Conservation (phyloP, 2,797 vertebrate species). For the Helicolenus hilgendorfi region DNA sequence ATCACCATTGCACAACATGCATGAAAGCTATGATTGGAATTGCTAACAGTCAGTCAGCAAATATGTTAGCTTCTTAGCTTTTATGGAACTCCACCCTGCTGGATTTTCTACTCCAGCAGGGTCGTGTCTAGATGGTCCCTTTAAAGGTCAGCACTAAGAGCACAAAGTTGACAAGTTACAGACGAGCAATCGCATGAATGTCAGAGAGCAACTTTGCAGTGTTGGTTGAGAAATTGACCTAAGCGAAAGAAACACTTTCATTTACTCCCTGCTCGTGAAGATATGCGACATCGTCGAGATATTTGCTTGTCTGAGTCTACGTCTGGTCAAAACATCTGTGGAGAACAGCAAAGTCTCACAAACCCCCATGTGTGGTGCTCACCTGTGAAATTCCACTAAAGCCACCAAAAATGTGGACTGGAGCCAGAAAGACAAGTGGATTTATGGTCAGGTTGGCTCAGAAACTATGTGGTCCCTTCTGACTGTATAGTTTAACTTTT, state of each 20-base stretch:
- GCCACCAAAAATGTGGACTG: conserved; percentile 56
- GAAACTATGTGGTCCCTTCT: background rate
- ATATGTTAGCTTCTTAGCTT: too few relatives aligned
- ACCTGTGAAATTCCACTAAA: conserved; percentile 80
- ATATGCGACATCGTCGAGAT: conserved; percentile 37
- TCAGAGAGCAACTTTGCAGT: conserved; percentile 26
- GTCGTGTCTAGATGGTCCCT: too few relatives aligned
- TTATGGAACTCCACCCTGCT: too few relatives aligned
- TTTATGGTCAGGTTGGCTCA: conserved; percentile 26
- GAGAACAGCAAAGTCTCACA: conserved; percentile 45
- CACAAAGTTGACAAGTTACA: background rate
- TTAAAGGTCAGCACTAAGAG: background rate
- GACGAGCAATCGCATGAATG: background rate
- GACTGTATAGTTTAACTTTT: background rate
- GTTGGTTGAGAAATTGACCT: conserved; percentile 31
- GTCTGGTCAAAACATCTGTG: conserved; percentile 67
- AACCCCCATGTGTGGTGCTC: conserved; percentile 60
- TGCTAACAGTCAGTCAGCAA: too few relatives aligned
- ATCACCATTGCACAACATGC: background rate
- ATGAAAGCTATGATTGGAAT: background rate
- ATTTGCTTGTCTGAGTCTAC: conserved; percentile 40
- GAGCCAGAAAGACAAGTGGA: conserved; percentile 63
- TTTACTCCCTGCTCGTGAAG: conserved; percentile 1
- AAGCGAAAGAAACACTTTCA: conserved; percentile 36
- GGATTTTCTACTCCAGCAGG: too few relatives aligned